Evolutionary conservation across 2,797 vertebrate genomes (phyloP).

Genomic region (Falco naumanni): DNA sequence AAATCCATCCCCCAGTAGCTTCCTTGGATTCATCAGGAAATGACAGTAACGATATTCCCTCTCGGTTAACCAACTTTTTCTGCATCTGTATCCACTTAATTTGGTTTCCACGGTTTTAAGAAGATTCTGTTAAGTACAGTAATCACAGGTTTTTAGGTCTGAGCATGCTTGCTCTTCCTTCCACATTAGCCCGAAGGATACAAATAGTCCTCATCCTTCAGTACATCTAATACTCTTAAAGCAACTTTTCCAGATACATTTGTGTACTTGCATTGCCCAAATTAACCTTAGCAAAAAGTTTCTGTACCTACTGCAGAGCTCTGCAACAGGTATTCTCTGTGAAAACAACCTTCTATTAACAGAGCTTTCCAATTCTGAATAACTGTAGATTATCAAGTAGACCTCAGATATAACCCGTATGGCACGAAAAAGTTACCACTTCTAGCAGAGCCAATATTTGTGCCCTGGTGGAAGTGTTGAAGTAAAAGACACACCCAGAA

Average conservation of each 20-base stretch:
- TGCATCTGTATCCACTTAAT: neutral
- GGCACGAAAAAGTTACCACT: neutral
- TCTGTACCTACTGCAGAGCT: neutral
- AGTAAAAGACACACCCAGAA: neutral
- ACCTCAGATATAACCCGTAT: neutral
- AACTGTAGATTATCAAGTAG: neutral
- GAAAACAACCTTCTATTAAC: neutral
- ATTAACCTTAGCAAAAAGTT: neutral
- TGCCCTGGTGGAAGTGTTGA: neutral
- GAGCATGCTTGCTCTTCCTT: neutral
- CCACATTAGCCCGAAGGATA: neutral
- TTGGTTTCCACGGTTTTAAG: neutral
- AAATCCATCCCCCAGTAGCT: neutral
- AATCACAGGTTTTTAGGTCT: neutral
- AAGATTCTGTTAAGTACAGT: neutral
- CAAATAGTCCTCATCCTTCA: neutral
- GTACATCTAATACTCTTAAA: neutral
- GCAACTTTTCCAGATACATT: neutral
- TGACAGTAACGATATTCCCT: neutral
- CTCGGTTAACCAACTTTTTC: neutral
- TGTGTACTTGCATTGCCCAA: neutral
- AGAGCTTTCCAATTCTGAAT: neutral
- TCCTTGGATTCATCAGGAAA: neutral
- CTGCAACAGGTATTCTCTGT: neutral
- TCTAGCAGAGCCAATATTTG: neutral